Base-by-base conservation (phyloP, 1,140 invertebrate species). In the Ladona fulva region DNA sequence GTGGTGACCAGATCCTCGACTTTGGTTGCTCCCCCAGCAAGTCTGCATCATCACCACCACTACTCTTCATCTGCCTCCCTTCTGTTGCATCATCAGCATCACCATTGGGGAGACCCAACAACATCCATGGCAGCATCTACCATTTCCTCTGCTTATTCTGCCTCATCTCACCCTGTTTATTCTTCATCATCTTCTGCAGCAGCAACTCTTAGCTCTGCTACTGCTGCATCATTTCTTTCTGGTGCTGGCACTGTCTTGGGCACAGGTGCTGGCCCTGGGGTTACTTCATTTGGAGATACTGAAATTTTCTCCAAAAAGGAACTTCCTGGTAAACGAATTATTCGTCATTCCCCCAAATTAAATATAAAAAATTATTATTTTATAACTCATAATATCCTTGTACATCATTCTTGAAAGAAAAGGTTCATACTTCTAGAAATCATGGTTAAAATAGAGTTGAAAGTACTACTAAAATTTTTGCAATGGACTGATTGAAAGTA, bases 1-100 rank as follows among this genome's bases (percentile, higher is more conserved):
- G 95, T 98, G 22, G 97, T 99, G 11, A 97, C 95, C 3, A 89
- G 96, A 79, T 99, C 96, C 29, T 99, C 97, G 0, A 92, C 90
- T 77, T 83, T 94, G 66, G 92, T 94, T 42, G 93, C 90, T 24
- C 89, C 90, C 73, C 89, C 89, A 12, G 86, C 88, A 10, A 89
- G 89, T 5, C 83, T 89, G 42, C 87, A 90, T 42, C 88, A 88
- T 74, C 85, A 89, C 0, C 87, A 89, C 0, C 88, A 85, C 89
- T 89, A 87, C 81, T 86, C 85, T 75, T 89, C 85, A 74, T 83
- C 85, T 79, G 83, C 84, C 24, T 87, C 88, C 5, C 88, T 66
- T 66, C 24, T 25, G 1, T 25, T 75, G 29, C 37, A 25, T 19
- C 24, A 42, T 19, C 74, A 75, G 74, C 74, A 75, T 19, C 74